Percentiles rank a stretch among this genome's conserved stretches.
phyloP scores from a whole-genome alignment of 2,113 vertebrate species.

The Rhineura floridana region DNA sequence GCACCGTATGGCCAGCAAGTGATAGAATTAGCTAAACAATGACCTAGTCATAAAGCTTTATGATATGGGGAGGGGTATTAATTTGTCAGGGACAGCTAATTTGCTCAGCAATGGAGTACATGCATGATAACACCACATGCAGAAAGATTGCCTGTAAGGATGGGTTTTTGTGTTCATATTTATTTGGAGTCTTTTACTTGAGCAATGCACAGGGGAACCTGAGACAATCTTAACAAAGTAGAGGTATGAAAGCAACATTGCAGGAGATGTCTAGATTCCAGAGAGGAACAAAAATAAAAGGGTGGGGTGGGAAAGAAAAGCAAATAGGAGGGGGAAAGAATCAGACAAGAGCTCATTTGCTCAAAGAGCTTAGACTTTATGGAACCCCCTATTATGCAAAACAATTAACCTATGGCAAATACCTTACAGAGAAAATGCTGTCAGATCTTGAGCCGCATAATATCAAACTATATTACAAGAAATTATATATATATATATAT shows the following conservation, averaged over 20 bases:
- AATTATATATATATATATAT: neutral
- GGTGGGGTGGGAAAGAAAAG: neutral
- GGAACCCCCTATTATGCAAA: neutral
- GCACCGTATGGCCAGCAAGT: neutral
- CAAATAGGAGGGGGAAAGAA: neutral
- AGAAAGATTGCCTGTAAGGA: neutral
- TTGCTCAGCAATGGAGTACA: conserved; percentile 9
- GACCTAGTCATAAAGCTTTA: conserved; percentile 21
- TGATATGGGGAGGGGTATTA: neutral
- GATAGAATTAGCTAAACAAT: conserved; percentile 37
- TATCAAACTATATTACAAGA: neutral
- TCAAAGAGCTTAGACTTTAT: neutral
- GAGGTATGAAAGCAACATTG: neutral
- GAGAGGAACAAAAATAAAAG: neutral
- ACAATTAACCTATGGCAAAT: neutral
- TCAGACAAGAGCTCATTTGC: neutral
- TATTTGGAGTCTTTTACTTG: neutral
- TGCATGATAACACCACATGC: neutral
- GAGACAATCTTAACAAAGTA: neutral
- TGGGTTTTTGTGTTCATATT: neutral
- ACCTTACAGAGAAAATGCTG: neutral
- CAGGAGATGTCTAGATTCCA: conserved; percentile 4
- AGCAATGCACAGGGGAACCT: neutral
- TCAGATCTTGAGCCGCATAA: neutral
- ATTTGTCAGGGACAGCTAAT: conserved; percentile 15